These are phyloP conservation scores for Percina caprodes DNA, from an alignment of 2,113 vertebrate genomes.

Conservation along the genomic window DNA sequence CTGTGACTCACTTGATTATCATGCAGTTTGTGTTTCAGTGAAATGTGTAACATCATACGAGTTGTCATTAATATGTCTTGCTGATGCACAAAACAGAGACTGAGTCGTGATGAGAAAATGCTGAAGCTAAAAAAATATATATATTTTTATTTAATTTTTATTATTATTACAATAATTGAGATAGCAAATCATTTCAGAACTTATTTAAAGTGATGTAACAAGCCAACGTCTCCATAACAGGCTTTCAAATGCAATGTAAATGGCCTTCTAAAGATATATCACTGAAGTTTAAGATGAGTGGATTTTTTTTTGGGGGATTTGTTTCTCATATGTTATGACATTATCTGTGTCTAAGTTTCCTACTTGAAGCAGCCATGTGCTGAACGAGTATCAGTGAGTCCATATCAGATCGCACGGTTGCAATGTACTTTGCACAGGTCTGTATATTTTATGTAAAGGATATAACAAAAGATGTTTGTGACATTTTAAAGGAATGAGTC, in stretches of 20 bases:
- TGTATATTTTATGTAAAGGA: not conserved
- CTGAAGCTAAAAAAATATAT: too few relatives aligned
- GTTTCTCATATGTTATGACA: not conserved
- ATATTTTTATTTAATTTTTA: too few relatives aligned
- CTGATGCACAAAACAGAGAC: not conserved
- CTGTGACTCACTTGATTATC: conserved; percentile 4
- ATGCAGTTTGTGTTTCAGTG: not conserved
- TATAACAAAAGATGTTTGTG: not conserved
- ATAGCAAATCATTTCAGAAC: not conserved
- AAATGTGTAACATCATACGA: not conserved
- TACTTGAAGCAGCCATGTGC: not conserved
- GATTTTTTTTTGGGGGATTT: not conserved
- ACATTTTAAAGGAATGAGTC: not conserved
- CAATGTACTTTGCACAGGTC: not conserved
- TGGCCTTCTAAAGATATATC: not conserved
- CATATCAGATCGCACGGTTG: not conserved
- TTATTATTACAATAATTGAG: not conserved
- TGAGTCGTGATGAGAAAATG: not conserved
- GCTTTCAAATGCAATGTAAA: not conserved
- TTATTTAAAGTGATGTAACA: not conserved
- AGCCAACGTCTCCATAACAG: not conserved
- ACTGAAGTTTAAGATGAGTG: not conserved
- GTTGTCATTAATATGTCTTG: not conserved
- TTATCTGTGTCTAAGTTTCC: not conserved
- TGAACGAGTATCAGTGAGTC: not conserved